Base-by-base conservation (phyloP, 2,888 invertebrate genomes). In the Drosophila atroscutellata region DNA sequence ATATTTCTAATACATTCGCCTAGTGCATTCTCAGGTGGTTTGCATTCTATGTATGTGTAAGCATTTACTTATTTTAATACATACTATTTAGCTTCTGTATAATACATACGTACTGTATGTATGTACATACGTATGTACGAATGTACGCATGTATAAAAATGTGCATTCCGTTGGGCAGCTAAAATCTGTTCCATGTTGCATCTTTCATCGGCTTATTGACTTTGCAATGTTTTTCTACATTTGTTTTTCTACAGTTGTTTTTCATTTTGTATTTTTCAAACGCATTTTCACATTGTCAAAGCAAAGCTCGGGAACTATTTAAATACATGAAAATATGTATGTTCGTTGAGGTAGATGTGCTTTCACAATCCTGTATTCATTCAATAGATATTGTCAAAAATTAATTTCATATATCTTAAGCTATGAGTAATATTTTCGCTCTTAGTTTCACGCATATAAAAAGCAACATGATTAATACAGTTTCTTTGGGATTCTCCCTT, bases 21-120 rank as follows among this genome's bases (percentile, higher is more conserved):
- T 70, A 51, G 65, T 76, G 60, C 77, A 86, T 86, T 87, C 86
- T 72, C 85, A 86, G 90, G 86, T 86, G 85, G 89, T 85, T 85
- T 85, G 68, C 64, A 49, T 69, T 71, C 32, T 62, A 36, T 50
- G 42, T 59, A 74, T 30, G 36, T 39, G 32, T 11, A 11, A 30
- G 18, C 20, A 37, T 28, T 24, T 70, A 36, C n/a, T 30, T 69
- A 60, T 55, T 24, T 28, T 28, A 18, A 54, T 54, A 34, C 36
- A 51, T 47, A 18, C 37, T 30, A 30, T n/a, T 24, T 47, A 36
- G 30, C 57, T 32, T 32, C 7, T 32, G 6, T 57, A 32, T 18
- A 32, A 11, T 50, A 39, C 39, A 26, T 51, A 52, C n/a, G 11
- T 45, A 24, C 7, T 20, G 2, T 15, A 24, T 15, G 4, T 7